A percentile compares a stretch with the other conserved stretches of the same genome.
These are phyloP conservation scores for Drosophila orosa DNA, from an alignment of 1,140 invertebrate genomes.

Conservation along the genomic window DNA sequence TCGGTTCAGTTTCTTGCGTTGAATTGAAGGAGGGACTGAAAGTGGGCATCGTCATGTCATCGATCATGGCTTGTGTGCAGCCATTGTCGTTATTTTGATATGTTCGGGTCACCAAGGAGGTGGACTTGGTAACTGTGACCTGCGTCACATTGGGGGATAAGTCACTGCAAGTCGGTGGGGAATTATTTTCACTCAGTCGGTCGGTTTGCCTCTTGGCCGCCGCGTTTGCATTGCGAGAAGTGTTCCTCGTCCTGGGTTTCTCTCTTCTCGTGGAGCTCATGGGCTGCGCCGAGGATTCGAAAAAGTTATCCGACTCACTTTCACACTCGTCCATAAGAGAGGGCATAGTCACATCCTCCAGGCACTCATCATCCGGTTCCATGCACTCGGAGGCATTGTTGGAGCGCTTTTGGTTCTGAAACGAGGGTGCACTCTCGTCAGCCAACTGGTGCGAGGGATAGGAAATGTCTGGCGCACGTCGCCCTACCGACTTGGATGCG, in stretches of 20 bases:
- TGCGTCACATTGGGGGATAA: slow-evolving; percentile 1
- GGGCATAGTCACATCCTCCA: slow-evolving; percentile 42
- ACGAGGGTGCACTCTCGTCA: slow-evolving; percentile 29
- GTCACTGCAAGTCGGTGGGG: background rate
- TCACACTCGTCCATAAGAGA: slow-evolving; percentile 8
- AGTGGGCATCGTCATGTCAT: slow-evolving; percentile 40
- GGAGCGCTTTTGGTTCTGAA: background rate
- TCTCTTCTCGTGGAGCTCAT: slow-evolving; percentile 4
- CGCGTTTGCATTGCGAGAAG: background rate
- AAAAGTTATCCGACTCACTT: background rate
- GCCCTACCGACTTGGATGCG: background rate
- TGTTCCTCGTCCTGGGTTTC: background rate
- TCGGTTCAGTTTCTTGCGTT: background rate
- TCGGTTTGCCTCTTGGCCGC: background rate
- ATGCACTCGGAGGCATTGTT: background rate
- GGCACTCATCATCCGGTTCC: background rate
- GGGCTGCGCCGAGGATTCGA: background rate
- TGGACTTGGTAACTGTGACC: slow-evolving; percentile 19
- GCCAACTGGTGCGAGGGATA: slow-evolving; percentile 19
- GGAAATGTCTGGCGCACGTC: slow-evolving; percentile 3
- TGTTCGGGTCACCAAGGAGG: slow-evolving; percentile 14
- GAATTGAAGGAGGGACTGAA: slow-evolving; percentile 25
- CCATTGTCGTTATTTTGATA: background rate
- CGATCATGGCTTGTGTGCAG: background rate
- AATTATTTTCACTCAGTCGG: background rate